Evolutionary conservation across 2,113 vertebrate genomes (phyloP).

Genomic region (Pipra filicauda): DNA sequence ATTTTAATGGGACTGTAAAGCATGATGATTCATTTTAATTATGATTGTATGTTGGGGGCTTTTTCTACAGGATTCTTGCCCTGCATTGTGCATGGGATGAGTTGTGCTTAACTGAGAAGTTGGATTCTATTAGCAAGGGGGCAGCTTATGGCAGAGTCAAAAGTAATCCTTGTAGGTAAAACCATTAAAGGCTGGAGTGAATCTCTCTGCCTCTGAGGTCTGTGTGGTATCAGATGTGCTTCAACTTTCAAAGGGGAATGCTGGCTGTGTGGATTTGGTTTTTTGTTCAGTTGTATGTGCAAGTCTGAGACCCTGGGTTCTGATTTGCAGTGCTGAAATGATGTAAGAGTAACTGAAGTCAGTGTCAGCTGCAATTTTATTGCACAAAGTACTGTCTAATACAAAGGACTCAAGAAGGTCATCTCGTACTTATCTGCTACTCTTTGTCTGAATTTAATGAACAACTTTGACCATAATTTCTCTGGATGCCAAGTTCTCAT

Average conservation of each 20-base stretch:
- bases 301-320: neutral
- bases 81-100: neutral
- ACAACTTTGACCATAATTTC: neutral
- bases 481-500: neutral
- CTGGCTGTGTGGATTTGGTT: neutral
- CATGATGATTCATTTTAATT: neutral
- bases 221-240: neutral
- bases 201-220: neutral
- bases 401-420: neutral
- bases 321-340: neutral
- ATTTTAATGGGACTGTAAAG: neutral
- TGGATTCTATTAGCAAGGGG: neutral
- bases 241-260: neutral
- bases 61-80: neutral
- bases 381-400: neutral
- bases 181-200: neutral
- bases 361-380: neutral
- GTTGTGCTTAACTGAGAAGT: neutral
- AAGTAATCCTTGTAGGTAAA: neutral
- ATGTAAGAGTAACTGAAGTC: neutral
- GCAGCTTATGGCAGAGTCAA: neutral
- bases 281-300: neutral
- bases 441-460: slow-evolving; percentile 11
- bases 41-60: neutral
- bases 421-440: neutral